Evolutionary conservation across 2,888 invertebrate species (phyloP).

Genomic region (Dolichomitus sp.): DNA sequence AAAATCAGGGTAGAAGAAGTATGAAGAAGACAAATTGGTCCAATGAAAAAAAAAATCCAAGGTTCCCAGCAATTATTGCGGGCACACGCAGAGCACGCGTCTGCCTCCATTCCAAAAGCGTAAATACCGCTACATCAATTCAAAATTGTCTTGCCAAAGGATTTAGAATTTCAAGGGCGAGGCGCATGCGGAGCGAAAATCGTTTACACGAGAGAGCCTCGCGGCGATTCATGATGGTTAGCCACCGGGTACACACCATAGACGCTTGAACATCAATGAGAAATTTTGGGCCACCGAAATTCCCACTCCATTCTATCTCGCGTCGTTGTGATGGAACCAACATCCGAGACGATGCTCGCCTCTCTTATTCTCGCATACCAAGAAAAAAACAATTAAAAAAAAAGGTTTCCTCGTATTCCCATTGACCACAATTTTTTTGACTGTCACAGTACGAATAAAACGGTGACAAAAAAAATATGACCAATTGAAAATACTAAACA

Average conservation of each 20-base stretch:
- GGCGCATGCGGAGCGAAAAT: slow-evolving; percentile 10
- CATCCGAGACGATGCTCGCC: slow-evolving; percentile 12
- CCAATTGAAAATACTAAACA: too few relatives aligned
- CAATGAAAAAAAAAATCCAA: not conserved
- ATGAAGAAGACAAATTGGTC: not conserved
- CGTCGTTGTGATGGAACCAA: not conserved
- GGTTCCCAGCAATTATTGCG: not conserved
- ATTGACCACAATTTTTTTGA: too few relatives aligned
- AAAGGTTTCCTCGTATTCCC: too few relatives aligned
- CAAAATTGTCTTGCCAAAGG: slow-evolving; percentile 11
- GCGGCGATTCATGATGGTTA: slow-evolving; percentile 26
- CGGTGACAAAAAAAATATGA: too few relatives aligned
- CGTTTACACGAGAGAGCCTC: slow-evolving; percentile 6
- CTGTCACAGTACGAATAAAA: too few relatives aligned
- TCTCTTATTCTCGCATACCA: slow-evolving; percentile 12
- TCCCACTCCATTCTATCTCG: slow-evolving; percentile 7
- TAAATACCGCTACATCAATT: not conserved
- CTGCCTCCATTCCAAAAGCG: not conserved
- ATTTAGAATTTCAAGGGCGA: slow-evolving; percentile 4
- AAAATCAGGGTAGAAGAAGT: not conserved
- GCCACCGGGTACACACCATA: slow-evolving; percentile 9
- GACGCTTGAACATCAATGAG: slow-evolving; percentile 46
- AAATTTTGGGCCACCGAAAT: slow-evolving; percentile 25
- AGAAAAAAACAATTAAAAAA: slow-evolving; percentile 11
- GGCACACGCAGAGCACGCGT: slow-evolving; percentile 45